phyloP scores from a whole-genome alignment of 2,888 invertebrate species.

The Aromia moschata region DNA sequence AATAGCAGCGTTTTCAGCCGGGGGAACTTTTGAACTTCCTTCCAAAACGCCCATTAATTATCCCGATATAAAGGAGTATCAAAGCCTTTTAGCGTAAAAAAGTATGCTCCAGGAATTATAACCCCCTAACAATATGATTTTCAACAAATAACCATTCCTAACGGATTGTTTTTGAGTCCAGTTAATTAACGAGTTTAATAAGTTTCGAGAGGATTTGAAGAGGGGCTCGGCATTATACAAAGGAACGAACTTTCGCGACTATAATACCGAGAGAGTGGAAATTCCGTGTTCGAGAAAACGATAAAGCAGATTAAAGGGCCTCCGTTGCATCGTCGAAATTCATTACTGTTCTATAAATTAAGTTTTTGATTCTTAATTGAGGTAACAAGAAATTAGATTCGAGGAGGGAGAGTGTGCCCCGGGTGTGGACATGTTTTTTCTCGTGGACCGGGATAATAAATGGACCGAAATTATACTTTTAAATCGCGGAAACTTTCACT shows the following conservation, averaged over 20 bases:
- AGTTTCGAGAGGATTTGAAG: constrained; percentile 37
- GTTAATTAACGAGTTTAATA: constrained; percentile 49
- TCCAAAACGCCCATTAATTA: constrained; percentile 35
- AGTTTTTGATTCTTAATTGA: constrained; percentile 45
- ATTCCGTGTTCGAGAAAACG: constrained; percentile 42
- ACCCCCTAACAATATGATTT: constrained; percentile 38
- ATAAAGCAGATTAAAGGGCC: constrained; percentile 52
- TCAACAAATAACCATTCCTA: constrained; percentile 35
- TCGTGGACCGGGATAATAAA: constrained; percentile 27
- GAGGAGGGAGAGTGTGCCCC: constrained; percentile 22
- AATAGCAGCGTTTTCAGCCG: neutral
- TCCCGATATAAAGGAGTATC: constrained; percentile 30
- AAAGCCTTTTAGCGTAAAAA: constrained; percentile 23
- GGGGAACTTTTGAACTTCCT: constrained; percentile 2
- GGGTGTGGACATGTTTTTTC: constrained; percentile 28
- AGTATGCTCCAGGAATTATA: constrained; percentile 37
- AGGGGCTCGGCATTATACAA: constrained; percentile 36
- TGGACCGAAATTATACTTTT: constrained; percentile 35
- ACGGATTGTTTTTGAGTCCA: constrained; percentile 29
- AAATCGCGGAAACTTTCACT: constrained; percentile 32
- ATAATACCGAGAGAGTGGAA: constrained; percentile 37
- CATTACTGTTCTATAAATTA: constrained; percentile 47
- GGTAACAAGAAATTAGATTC: constrained; percentile 37
- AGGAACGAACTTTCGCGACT: constrained; percentile 43
- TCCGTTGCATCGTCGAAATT: constrained; percentile 49